Base-by-base conservation (phyloP, 2,888 invertebrate species). In the Polymixis flavicincta region DNA sequence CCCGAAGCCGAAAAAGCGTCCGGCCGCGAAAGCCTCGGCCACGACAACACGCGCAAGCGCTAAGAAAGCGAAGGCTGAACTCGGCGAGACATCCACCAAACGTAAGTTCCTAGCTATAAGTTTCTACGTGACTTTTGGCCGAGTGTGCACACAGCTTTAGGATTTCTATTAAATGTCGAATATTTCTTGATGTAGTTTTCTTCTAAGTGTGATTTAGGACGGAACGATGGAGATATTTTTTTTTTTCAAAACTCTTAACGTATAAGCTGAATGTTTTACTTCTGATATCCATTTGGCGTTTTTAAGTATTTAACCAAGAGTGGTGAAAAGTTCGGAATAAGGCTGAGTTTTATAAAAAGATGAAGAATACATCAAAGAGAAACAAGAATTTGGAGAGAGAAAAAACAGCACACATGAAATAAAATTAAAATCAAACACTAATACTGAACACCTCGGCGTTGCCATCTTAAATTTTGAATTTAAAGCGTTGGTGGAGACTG, bases 51-150 rank as follows among this genome's bases (percentile, higher is more conserved):
- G 77, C 37, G 77, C 77, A 14, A 78, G 92, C 32, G 88, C 92
- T 3, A 96, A 96, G 82, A 95, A 95, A 71, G 66, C 91, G 0
- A 95, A 94, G 65, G 69, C 84, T 0, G 91, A 92, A 5, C 88
- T 66, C 14, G 92, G 91, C 13, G 94, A 95, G 76, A 80, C 93
- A 0, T 92, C 95, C 0, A 85, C 89, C 0, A 95, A 95, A 95
- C 94, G 96, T 96, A 95, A 95, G 96, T 96, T 83, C 28, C 74
- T 90, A 90, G 85, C 88, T 89, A 89, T 78, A 48, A 66, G 87
- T 89, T 78, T 76, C 75, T 78, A 17, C 1, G 90, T 89, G 90
- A 74, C 83, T 60, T 37, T 82, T 89, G 90, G 85, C 74, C 67
- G 82, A 91, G 92, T 93, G 92, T 89, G 88, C 83, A 92, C 86